Base-by-base conservation (phyloP, 2,113 vertebrate species). In the Macquaria ambigua region DNA sequence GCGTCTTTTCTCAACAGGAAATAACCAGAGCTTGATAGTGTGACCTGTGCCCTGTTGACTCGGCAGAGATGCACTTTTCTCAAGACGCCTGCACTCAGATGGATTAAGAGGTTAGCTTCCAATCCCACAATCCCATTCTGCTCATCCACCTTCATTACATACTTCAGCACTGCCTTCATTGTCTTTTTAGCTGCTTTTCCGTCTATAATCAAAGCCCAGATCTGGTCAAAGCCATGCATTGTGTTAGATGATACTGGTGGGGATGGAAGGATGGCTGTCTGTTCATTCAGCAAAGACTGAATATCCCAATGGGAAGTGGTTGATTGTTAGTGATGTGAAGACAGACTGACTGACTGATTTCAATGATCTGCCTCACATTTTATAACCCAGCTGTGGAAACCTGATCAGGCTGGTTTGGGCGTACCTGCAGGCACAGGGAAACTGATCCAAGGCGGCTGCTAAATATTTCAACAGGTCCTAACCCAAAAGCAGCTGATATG, bases 41-140 rank as follows among this genome's bases (percentile, higher is more conserved):
- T 63, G 79, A 81, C 55, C 84, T 46, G 28, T 8, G 18, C 3
- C 31, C 50, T 14, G 25, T 76, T 37, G 67, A 79, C 77, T 55
- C 25, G 66, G 77, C 63, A 58, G 78, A 64, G 73, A 90, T 89
- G 88, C 43, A 8, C 39, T 43, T 79, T 73, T 64, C 62, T 85
- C 66, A 68, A 31, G 50, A 85, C 63, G 6, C 28, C 72, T 55
- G 43, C 31, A 69, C 55, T 77, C 79, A 7, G 58, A 88, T 89
- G 91, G 93, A 93, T 87, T 93, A 91, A 91, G 43, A 93, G 88
- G 93, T 91, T 14, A 69, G 86, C n/a, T 82, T n/a, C n/a, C 68
- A 3, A 37, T 81, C 25, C 18, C 53, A 15, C 21, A 52, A 28
- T 31, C n/a, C 18, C 39, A 31, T 58, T 64, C 25, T 28, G 16